phyloP scores from a whole-genome alignment of 2,888 invertebrate genomes.

The Zhuqinia jingwanae region DNA sequence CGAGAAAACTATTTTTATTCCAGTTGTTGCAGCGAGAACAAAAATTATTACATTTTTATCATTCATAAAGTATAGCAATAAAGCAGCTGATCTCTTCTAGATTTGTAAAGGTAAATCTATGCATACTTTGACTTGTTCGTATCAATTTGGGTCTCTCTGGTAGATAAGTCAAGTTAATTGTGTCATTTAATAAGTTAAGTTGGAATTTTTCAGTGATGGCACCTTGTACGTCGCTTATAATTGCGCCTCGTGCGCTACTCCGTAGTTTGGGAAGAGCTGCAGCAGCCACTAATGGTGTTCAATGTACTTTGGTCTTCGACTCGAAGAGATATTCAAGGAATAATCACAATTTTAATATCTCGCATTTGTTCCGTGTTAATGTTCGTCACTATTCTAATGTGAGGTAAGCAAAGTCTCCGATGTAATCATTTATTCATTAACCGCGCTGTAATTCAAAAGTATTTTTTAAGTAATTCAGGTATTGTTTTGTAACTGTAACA shows the following conservation, averaged over 20 bases:
- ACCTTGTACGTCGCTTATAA: conserved; percentile 21
- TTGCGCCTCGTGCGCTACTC: conserved; percentile 10
- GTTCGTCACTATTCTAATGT: conserved; percentile 66
- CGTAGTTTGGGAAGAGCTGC: conserved; percentile 13
- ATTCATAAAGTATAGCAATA: no score
- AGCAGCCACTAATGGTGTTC: conserved; percentile 48
- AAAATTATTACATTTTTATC: no score
- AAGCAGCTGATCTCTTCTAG: no score
- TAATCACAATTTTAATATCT: background rate
- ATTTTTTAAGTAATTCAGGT: background rate
- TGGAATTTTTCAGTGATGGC: background rate
- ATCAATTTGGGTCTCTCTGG: no score
- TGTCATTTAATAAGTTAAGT: background rate
- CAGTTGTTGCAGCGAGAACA: no score
- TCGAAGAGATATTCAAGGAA: background rate
- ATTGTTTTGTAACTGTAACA: conserved; percentile 9
- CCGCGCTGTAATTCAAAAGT: background rate
- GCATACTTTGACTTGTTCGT: background rate
- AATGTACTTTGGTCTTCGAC: conserved; percentile 19
- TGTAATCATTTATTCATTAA: no score
- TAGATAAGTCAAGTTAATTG: background rate
- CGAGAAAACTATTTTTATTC: no score
- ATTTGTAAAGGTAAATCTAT: background rate
- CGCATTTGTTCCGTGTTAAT: background rate
- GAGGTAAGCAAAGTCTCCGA: conserved; percentile 28